Conservation (phyloP, 2,797 vertebrate species). For the Leucoraja ocellata region DNA sequence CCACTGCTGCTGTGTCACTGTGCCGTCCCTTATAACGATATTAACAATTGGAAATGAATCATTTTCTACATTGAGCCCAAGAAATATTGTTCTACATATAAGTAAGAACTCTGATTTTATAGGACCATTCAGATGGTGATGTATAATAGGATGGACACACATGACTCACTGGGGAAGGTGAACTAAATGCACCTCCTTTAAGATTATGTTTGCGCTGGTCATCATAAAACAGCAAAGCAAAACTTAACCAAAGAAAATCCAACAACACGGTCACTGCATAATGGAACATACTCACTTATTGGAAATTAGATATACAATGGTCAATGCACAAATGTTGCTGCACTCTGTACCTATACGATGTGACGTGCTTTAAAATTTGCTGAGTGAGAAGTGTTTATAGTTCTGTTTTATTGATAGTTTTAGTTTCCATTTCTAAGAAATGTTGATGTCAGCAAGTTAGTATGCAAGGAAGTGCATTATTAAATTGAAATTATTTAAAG, state of each 20-base stretch:
- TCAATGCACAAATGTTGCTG: background rate
- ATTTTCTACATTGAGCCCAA: background rate
- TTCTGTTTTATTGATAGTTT: background rate
- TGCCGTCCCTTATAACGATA: too few species aligned
- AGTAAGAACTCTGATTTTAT: background rate
- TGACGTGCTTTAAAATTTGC: background rate
- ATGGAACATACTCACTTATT: background rate
- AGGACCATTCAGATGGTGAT: background rate
- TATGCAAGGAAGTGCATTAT: too few species aligned
- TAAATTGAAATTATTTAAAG: background rate
- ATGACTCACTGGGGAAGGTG: background rate
- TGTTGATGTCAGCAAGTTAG: background rate
- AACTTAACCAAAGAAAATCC: background rate
- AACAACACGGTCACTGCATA: background rate
- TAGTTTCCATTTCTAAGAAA: background rate
- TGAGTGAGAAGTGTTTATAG: background rate
- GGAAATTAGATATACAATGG: background rate
- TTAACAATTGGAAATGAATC: background rate
- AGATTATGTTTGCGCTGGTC: background rate
- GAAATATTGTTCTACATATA: background rate
- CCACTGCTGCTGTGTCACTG: too few species aligned
- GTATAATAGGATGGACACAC: background rate
- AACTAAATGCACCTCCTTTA: background rate
- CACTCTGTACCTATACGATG: background rate
- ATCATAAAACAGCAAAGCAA: background rate